These are phyloP conservation scores for Sinocyclocheilus maitianheensis DNA, from an alignment of 2,113 vertebrate species.

Conservation along the genomic window DNA sequence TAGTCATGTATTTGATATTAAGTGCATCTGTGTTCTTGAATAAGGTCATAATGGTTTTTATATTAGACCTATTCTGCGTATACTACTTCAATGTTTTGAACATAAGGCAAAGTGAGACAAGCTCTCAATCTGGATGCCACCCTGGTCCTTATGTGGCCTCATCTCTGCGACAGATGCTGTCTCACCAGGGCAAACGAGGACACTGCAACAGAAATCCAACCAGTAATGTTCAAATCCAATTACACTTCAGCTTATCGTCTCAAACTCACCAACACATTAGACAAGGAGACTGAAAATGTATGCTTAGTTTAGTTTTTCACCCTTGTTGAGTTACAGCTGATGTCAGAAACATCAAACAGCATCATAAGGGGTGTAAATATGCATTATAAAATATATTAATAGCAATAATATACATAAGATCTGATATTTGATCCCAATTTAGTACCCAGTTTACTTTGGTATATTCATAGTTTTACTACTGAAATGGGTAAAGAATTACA, in stretches of 20 bases:
- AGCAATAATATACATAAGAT: background rate
- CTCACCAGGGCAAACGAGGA: background rate
- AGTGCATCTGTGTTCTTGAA: background rate
- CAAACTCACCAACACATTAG: background rate
- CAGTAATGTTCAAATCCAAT: constrained; percentile 16
- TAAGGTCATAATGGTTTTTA: background rate
- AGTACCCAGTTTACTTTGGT: background rate
- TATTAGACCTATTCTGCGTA: background rate
- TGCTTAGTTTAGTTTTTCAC: constrained; percentile 2
- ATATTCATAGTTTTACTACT: background rate
- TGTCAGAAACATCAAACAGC: background rate
- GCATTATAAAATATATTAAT: background rate
- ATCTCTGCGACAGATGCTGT: background rate
- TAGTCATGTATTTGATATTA: background rate
- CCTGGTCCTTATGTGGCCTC: constrained; percentile 8
- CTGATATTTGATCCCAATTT: background rate
- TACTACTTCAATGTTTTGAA: background rate
- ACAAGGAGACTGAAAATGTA: background rate
- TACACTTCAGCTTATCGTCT: background rate
- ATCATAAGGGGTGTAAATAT: background rate
- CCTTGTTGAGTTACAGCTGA: background rate
- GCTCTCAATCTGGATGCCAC: background rate
- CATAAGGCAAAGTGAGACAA: background rate
- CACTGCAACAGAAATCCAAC: constrained; percentile 17
- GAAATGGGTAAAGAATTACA: background rate